Evolutionary conservation across 2,797 vertebrate species (phyloP).

Genomic region (Paramormyrops hopkinsi): DNA sequence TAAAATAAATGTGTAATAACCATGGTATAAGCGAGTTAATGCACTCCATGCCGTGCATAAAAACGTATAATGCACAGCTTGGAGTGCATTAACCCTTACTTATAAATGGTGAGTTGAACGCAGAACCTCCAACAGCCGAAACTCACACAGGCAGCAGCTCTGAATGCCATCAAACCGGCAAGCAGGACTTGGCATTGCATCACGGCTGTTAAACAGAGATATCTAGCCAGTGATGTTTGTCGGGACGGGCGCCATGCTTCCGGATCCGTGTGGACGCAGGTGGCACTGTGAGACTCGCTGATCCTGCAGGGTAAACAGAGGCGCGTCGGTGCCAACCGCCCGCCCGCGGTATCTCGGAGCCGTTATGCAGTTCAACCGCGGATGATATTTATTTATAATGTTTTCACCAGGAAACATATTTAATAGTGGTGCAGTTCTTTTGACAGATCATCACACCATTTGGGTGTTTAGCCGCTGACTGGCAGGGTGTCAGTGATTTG

Average conservation of each 20-base stretch:
- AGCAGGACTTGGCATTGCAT: neutral
- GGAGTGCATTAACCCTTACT: neutral
- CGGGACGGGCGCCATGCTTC: neutral
- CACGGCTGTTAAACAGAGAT: neutral
- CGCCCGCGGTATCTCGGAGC: neutral
- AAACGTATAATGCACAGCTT: neutral
- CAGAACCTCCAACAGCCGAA: neutral
- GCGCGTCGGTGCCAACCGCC: neutral
- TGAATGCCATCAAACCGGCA: neutral
- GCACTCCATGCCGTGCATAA: neutral
- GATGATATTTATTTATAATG: neutral
- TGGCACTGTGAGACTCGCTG: neutral
- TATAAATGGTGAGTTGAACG: neutral
- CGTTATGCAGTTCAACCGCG: neutral
- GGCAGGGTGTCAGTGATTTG: neutral
- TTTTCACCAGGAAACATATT: neutral
- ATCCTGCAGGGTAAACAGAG: neutral
- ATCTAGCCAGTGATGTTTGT: neutral
- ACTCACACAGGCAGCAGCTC: neutral
- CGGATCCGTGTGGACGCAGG: neutral
- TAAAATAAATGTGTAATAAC: neutral
- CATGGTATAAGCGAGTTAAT: neutral
- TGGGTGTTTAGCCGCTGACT: neutral
- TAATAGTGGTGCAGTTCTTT: neutral
- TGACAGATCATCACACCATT: neutral